A percentile compares a stretch with the other conserved stretches of the same genome.
Conservation (phyloP, 2,113 vertebrate genomes). For the Melanostigma gelatinosum region DNA sequence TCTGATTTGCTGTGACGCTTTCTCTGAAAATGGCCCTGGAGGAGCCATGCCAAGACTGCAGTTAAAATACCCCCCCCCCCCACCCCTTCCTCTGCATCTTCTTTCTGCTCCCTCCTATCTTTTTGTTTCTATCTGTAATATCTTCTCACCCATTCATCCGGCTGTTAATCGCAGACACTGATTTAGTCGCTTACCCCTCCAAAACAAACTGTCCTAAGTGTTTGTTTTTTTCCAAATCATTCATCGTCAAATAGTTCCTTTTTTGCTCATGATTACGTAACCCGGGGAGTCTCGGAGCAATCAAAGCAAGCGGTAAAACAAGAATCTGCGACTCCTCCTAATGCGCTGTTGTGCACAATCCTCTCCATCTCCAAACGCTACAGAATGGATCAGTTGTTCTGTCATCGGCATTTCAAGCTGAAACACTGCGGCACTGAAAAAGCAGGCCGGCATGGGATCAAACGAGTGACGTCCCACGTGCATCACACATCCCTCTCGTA, state of each 20-base stretch:
- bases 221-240: neutral
- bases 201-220: neutral
- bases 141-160: conserved; percentile 22
- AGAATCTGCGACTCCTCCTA: conserved; percentile 2
- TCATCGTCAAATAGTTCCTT: conserved; percentile 25
- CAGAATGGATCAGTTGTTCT: conserved; percentile 17
- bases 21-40: conserved; percentile 65
- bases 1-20: conserved; percentile 57
- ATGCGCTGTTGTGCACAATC: neutral
- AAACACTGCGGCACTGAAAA: neutral
- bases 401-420: neutral
- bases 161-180: conserved; percentile 22
- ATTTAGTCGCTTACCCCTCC: neutral
- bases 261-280: conserved; percentile 24
- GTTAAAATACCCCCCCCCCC: conserved; percentile 40
- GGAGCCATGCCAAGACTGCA: conserved; percentile 73
- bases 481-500: neutral
- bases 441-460: neutral
- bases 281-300: neutral
- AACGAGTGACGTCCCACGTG: neutral
- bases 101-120: neutral
- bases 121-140: conserved; percentile 10
- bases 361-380: neutral
- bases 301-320: conserved; percentile 9
- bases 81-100: neutral